Conservation (phyloP, 2,888 invertebrate genomes). For the Frankliniella intonsa region DNA sequence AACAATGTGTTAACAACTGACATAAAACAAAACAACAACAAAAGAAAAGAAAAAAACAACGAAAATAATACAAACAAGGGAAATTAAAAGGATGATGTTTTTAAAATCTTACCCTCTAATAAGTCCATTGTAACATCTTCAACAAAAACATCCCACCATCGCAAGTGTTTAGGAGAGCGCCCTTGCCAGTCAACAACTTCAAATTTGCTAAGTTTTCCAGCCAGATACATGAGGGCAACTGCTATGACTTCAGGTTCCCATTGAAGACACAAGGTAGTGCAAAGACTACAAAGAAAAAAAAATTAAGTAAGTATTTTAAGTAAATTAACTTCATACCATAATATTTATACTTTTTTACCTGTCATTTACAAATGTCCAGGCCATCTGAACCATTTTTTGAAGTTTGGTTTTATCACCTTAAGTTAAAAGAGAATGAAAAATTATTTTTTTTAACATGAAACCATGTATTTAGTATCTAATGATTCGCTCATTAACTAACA, state of each 20-base stretch:
- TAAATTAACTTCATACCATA: constrained; percentile 7
- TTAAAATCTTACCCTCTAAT: constrained; percentile 63
- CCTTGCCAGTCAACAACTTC: constrained; percentile 92
- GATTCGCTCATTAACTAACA: constrained; percentile 17
- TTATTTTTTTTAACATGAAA: constrained; percentile 7
- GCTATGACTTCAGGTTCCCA: constrained; percentile 99
- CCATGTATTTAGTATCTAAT: neutral
- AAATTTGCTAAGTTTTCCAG: constrained; percentile 92
- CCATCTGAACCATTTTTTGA: constrained; percentile 98
- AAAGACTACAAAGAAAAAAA: constrained; percentile 58
- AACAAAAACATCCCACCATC: constrained; percentile 99
- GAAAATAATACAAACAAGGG: neutral
- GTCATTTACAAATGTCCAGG: constrained; percentile 99
- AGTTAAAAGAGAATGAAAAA: constrained; percentile 28
- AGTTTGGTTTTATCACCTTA: constrained; percentile 83
- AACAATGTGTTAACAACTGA: too few species aligned
- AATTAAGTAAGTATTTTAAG: neutral
- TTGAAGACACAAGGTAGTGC: constrained; percentile 92
- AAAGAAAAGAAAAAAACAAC: neutral
- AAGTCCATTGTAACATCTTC: constrained; percentile 91
- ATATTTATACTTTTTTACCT: constrained; percentile 51
- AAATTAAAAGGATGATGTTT: neutral
- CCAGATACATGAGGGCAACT: constrained; percentile 93
- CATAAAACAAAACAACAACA: too few species aligned
- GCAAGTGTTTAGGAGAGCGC: constrained; percentile 64